Base-by-base conservation (phyloP, 2,113 vertebrate genomes). In the Axis porcinus region DNA sequence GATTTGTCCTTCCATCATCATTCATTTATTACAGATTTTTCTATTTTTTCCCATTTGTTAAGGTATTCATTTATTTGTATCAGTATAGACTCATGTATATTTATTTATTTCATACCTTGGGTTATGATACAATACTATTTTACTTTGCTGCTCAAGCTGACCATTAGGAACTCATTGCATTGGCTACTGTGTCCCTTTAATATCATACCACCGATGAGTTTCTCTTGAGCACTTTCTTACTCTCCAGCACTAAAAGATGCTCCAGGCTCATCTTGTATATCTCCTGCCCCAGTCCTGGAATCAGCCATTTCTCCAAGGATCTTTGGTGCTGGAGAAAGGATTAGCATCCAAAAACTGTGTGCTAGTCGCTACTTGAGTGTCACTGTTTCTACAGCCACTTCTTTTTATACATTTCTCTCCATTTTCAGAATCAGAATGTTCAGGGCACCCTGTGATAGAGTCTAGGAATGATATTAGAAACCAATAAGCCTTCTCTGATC, bases 371-470 rank as follows among this genome's bases (percentile, higher is more conserved):
- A 89, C n/a, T n/a, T 78, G n/a, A 84, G 23, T 47, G 23, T 4
- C 33, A 78, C 1, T 78, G 55, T 62, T 93, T 93, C n/a, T 4
- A 82, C 1, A 86, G 25, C 60, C 36, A 50, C 21, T 95, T 82
- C 30, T 82, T 95, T 95, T 62, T 78, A 93, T 16, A 74, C 17
- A 28, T 93, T 93, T 74, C 40, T 94, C 43, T 70, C 50, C 58
- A 90, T 30, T 96, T 95, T 19, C 33, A 70, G n/a, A 84, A 93
- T 84, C 40, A 95, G 93, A 96, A 83, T 79, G 52, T 25, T 21
- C 54, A 93, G 62, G 36, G 7, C 47, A 90, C 23, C 36, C 40
- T 83, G 55, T 78, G 47, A 76, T 1, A 83, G 60, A 82, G 36
- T 3, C 15, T 47, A 95, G 62, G 74, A 84, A 93, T 15, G 19